Percentiles rank a stretch among this genome's conserved stretches.
Conservation (phyloP, 2,113 vertebrate genomes). For the Indicator maculatus region DNA sequence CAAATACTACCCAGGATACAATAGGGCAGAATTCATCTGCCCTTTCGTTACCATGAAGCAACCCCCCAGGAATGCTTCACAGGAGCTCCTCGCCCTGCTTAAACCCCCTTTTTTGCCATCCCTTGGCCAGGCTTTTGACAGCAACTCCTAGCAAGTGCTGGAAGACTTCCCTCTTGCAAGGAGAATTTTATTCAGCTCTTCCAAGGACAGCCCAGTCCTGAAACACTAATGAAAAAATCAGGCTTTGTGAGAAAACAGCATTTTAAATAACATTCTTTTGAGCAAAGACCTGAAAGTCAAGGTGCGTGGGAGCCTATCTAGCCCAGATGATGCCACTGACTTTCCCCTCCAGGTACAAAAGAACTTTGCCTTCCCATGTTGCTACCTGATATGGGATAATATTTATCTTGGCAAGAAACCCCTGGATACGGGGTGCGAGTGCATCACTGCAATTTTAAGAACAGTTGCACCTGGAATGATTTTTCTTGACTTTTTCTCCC, state of each 20-base stretch:
- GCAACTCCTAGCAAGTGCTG: not conserved
- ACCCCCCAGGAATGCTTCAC: not conserved
- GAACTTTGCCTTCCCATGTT: not conserved
- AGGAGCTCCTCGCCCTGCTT: not conserved
- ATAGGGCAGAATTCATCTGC: constrained; percentile 40
- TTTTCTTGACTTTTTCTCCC: not conserved
- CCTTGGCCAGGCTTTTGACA: not conserved
- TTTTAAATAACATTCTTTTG: not conserved
- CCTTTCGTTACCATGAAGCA: constrained; percentile 22
- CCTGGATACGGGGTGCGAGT: not conserved
- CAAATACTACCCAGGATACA: constrained; percentile 39
- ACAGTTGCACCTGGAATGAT: not conserved
- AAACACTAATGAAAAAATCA: not conserved
- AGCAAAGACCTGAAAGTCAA: not conserved
- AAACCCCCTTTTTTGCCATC: not conserved
- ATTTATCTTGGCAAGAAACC: not conserved
- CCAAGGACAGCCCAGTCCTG: not conserved
- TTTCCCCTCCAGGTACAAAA: not conserved
- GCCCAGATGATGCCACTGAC: not conserved
- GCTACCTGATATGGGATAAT: not conserved
- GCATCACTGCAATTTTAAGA: not conserved
- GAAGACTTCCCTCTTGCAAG: not conserved
- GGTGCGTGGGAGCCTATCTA: not conserved
- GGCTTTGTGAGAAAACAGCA: not conserved
- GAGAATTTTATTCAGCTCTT: constrained; percentile 4